Conservation (phyloP, 2,113 vertebrate genomes). For the Callaeas wilsoni region DNA sequence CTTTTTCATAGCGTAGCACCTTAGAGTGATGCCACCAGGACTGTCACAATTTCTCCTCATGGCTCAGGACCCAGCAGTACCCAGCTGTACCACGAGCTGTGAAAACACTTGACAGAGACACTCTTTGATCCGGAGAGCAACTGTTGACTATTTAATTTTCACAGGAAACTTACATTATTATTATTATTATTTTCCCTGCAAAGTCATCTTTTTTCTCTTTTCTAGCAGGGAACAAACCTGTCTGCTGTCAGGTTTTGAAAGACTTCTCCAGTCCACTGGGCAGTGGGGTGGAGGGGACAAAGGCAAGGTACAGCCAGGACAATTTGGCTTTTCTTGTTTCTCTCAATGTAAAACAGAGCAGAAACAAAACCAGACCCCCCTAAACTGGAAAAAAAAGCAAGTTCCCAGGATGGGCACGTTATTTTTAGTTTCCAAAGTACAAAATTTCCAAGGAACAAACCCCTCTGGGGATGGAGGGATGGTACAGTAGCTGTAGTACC, state of each 20-base stretch:
- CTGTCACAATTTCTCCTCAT: rapidly evolving
- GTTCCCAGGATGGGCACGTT: background rate
- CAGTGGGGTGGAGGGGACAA: background rate
- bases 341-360: background rate
- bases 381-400: background rate
- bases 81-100: background rate
- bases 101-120: background rate
- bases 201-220: background rate
- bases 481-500: background rate
- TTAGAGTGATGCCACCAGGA: background rate
- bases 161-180: background rate
- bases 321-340: background rate
- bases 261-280: background rate
- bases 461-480: background rate
- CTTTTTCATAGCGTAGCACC: background rate
- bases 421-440: background rate
- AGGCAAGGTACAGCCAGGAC: background rate
- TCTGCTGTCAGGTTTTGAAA: background rate
- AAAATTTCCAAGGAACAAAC: background rate
- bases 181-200: background rate
- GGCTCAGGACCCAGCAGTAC: background rate
- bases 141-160: background rate
- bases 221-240: background rate
- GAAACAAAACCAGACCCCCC: background rate
- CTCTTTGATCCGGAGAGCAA: background rate